Base-by-base conservation (phyloP, 1,140 invertebrate genomes). In the Sarcophaga bullata region DNA sequence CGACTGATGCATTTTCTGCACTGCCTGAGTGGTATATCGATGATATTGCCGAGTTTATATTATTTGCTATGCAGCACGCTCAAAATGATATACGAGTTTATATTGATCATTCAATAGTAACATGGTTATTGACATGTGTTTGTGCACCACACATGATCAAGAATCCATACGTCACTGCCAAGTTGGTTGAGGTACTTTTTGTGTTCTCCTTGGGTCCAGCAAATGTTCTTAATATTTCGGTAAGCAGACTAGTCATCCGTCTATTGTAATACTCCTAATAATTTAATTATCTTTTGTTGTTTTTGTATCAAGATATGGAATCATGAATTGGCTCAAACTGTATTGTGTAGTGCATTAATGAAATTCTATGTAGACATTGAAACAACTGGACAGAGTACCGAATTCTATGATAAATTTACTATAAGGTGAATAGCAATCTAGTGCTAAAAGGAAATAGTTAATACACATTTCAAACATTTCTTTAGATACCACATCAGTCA, bases 361-460 rank as follows among this genome's bases (percentile, higher is more conserved):
- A 98, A 97, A 91, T 99, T 99, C 91, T 99, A 99, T 90, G 97
- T 97, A 86, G 98, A 99, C 88, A 97, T 99, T 54, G 98, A 99
- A 91, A 97, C 97, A 4, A 99, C 98, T 11, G 98, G 98, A 25
- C 96, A 98, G 80, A 97, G 95, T 90, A 98, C 96, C 62, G 98
- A 99, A 91, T 99, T 99, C 91, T 99, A 99, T 89, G 98, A 99
- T 91, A 99, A 99, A 91, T 99, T 99, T 90, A 97, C 97, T 11
- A 99, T 99, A 87, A 94, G 97, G 90, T 91, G 80, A 68, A 19
- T 68, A n/a, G 47, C 47, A 76, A 75, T 17, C 11, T 72, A 54
- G 47, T 81, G 25, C 25, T 37, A 37, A 37, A 37, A 37, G 25
- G 25, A 1, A 19, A 17, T 8, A 46, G 8, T 48, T 15, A 48